Base-by-base conservation (phyloP, 2,113 vertebrate species). In the Tragelaphus scriptus region DNA sequence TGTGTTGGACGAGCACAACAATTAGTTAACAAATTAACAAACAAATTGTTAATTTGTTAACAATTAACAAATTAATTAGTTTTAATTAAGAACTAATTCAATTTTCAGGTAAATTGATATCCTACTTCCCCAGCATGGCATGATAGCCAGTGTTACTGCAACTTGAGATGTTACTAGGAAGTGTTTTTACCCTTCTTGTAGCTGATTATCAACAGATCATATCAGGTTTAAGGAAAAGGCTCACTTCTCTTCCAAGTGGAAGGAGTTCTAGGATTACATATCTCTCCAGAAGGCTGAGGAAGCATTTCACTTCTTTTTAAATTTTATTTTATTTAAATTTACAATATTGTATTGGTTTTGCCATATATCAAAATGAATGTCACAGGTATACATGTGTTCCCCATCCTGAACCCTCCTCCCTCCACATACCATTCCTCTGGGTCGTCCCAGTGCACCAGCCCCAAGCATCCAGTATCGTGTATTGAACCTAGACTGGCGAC, bases 11-110 rank as follows among this genome's bases (percentile, higher is more conserved):
- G 61, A 75, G 40, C n/a, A 75, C 68, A 71, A 12, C n/a, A 75
- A 40, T 75, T 75, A 75, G 68, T 75, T 75, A 75, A 40, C 68
- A 75, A 13, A 13, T 40, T 71, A 68, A 36, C 32, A 65, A n/a
- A n/a, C 30, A n/a, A n/a, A 36, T 36, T 19, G 65, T 68, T 68
- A 36, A 68, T 36, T 65, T 68, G 65, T n/a, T 68, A 36, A 11
- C 32, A 36, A 36, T 68, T 68, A 71, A 71, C 10, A 36, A 36
- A 23, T 71, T 71, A 40, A 84, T 92, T 95, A 61, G 2, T 79
- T 96, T 97, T 92, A 95, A 96, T 97, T 86, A 90, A 87, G 58
- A 97, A 51, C 40, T 77, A 84, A 59, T 97, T 95, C 65, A 47
- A 90, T 92, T 96, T 94, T 87, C 55, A 93, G 55, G 61, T 86